phyloP scores from a whole-genome alignment of 2,797 vertebrate genomes.

The Pangasius mekongensis region DNA sequence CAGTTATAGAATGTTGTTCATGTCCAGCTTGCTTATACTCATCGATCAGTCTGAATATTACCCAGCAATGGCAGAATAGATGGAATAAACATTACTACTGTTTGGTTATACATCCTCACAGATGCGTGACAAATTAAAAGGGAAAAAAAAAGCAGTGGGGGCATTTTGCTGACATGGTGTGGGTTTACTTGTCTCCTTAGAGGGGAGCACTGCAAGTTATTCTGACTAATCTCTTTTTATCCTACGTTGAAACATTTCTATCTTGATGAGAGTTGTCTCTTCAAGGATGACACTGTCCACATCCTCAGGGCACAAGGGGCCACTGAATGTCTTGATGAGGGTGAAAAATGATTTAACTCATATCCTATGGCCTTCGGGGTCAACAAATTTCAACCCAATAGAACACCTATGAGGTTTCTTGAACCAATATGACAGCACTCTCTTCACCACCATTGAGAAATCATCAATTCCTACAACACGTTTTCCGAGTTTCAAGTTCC shows the following conservation, averaged over 20 bases:
- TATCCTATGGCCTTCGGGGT: neutral
- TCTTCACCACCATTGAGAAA: neutral
- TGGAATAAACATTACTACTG: neutral
- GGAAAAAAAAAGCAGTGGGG: no score
- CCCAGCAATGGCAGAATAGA: neutral
- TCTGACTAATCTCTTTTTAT: neutral
- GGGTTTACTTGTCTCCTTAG: neutral
- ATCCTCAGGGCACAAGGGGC: neutral
- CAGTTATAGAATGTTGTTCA: constrained; percentile 8
- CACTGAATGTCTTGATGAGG: neutral
- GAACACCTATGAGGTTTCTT: neutral
- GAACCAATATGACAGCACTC: neutral
- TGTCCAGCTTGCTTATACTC: constrained; percentile 30
- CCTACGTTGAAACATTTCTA: neutral
- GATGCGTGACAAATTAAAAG: neutral
- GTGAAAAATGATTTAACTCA: neutral
- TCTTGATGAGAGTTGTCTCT: neutral
- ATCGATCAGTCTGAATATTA: constrained; percentile 36
- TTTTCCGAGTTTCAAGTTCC: neutral
- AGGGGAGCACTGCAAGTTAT: neutral
- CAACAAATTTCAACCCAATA: no score
- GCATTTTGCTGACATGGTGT: neutral
- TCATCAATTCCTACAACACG: no score
- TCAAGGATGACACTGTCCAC: neutral
- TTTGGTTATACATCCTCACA: neutral